Conservation (phyloP, 2,113 vertebrate species). For the Corythaeola cristata region DNA sequence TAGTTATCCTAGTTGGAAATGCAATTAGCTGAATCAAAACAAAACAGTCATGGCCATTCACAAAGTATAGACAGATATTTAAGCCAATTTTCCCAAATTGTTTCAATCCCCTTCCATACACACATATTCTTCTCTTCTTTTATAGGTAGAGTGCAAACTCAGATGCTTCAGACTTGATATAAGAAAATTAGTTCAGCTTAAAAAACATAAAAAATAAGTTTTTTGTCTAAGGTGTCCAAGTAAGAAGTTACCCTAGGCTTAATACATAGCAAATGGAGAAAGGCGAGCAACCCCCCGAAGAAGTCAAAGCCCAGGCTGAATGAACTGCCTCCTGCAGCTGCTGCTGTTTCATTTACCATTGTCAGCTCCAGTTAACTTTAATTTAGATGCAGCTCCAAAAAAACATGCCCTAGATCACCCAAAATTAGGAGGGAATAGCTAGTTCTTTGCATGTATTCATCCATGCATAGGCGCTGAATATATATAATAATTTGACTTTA, state of each 20-base stretch:
- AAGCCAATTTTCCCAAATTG: background rate
- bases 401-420: background rate
- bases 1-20: background rate
- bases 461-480: accelerated
- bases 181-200: background rate
- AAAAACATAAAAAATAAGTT: background rate
- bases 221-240: background rate
- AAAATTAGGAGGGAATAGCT: background rate
- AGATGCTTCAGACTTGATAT: background rate
- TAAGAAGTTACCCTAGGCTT: background rate
- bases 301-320: background rate
- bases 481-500: background rate
- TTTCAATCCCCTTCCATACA: background rate
- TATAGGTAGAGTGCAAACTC: background rate
- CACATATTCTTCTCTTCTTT: background rate
- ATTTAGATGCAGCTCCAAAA: background rate
- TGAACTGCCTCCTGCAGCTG: background rate
- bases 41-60: background rate
- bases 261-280: background rate
- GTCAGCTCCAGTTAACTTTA: background rate
- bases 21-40: conserved; percentile 25
- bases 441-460: accelerated
- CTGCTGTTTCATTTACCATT: background rate
- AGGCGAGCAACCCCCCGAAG: background rate
- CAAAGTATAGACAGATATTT: background rate